Percentiles rank a stretch among this genome's conserved stretches.
phyloP scores from a whole-genome alignment of 2,888 invertebrate genomes.

The Ectemnius continuus region DNA sequence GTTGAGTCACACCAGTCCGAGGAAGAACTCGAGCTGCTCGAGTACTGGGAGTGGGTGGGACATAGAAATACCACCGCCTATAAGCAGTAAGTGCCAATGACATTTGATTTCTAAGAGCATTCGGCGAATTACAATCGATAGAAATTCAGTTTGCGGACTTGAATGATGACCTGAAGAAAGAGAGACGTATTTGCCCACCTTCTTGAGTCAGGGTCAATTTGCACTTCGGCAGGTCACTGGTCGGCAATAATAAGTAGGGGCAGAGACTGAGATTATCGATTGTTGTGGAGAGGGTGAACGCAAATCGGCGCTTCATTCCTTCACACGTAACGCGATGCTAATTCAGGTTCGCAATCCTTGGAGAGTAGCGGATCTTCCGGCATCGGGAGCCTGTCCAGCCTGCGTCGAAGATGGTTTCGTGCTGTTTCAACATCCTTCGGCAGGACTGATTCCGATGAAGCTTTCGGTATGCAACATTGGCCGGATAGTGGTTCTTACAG shows the following conservation, averaged over 20 bases:
- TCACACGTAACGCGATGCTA: slow-evolving; percentile 28
- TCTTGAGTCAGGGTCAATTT: not conserved
- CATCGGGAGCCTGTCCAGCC: slow-evolving; percentile 79
- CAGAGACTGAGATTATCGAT: not conserved
- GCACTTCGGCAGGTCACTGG: not conserved
- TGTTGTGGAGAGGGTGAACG: slow-evolving; percentile 7
- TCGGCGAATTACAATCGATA: too few species aligned
- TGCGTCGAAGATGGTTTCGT: slow-evolving; percentile 80
- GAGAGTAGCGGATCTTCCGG: slow-evolving; percentile 70
- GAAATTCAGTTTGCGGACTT: too few species aligned
- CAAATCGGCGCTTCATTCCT: slow-evolving; percentile 9
- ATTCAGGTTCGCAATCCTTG: slow-evolving; percentile 72
- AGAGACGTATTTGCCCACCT: too few species aligned
- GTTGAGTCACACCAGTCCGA: slow-evolving; percentile 55
- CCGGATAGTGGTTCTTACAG: slow-evolving; percentile 59
- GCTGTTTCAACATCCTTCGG: slow-evolving; percentile 80
- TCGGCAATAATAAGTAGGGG: not conserved
- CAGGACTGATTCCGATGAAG: slow-evolving; percentile 75
- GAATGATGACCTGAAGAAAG: too few species aligned
- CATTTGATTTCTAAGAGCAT: slow-evolving; percentile 8
- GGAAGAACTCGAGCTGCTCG: slow-evolving; percentile 73
- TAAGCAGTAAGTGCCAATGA: slow-evolving; percentile 64
- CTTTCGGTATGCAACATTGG: slow-evolving; percentile 68
- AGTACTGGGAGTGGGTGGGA: slow-evolving; percentile 74
- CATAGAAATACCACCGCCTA: slow-evolving; percentile 66